Percentiles rank a stretch among this genome's conserved stretches.
Evolutionary conservation across 2,797 vertebrate species (phyloP).

Genomic region (Micrastur ruficollis): DNA sequence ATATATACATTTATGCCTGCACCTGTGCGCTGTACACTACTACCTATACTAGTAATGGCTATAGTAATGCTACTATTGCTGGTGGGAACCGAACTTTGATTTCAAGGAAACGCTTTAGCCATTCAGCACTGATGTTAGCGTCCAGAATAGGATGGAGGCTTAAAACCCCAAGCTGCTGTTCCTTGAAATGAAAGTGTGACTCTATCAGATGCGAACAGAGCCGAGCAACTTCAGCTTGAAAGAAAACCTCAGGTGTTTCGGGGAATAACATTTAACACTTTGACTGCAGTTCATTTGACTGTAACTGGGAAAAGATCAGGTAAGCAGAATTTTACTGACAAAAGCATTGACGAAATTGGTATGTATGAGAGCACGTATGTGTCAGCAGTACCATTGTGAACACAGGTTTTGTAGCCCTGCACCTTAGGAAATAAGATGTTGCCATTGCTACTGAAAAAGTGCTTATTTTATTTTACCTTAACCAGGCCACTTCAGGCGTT

Average conservation of each 20-base stretch:
- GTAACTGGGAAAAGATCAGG: not conserved
- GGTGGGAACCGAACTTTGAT: not conserved
- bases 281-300: not conserved
- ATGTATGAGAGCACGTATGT: fast-evolving
- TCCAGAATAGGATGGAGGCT: not conserved
- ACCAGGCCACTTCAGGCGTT: not conserved
- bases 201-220: not conserved
- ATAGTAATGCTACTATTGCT: not conserved
- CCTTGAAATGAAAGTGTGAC: not conserved
- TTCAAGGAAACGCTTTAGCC: too few species aligned
- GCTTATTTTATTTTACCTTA: not conserved
- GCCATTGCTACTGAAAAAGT: not conserved
- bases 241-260: not conserved
- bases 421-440: not conserved
- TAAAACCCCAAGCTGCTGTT: not conserved
- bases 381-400: not conserved
- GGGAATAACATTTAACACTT: not conserved
- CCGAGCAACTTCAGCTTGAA: not conserved
- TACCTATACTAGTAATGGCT: not conserved
- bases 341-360: not conserved
- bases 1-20: not conserved
- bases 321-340: not conserved
- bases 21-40: not conserved
- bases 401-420: not conserved
- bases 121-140: fast-evolving